Evolutionary conservation across 2,797 vertebrate genomes (phyloP).

Genomic region (Spea hammondii): DNA sequence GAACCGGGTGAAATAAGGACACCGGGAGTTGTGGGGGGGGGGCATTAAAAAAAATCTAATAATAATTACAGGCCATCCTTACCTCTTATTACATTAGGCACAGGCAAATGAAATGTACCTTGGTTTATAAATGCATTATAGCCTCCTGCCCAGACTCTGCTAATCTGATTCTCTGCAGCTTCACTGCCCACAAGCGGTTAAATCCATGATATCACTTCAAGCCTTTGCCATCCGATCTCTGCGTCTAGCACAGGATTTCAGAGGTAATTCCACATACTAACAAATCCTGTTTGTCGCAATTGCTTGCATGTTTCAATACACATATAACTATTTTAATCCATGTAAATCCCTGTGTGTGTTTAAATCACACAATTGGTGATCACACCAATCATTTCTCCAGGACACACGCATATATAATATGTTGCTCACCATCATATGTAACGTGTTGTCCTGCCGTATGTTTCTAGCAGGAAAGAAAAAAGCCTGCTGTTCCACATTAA

Average conservation of each 20-base stretch:
- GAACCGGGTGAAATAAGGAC: not conserved
- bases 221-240: not conserved
- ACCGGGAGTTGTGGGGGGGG: not conserved
- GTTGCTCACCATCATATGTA: too few species aligned
- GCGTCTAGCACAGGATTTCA: not conserved
- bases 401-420: too few species aligned
- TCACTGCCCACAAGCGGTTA: constrained; percentile 8
- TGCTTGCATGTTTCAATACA: too few species aligned
- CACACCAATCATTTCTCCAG: too few species aligned
- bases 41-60: not conserved
- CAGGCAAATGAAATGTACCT: constrained; percentile 37
- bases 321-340: too few species aligned
- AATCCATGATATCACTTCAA: constrained; percentile 20
- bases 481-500: too few species aligned
- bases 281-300: too few species aligned
- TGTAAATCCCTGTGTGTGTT: too few species aligned
- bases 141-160: constrained; percentile 18
- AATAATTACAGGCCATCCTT: not conserved
- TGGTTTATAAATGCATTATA: constrained; percentile 21
- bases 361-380: too few species aligned
- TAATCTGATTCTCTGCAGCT: constrained; percentile 8
- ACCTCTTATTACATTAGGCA: constrained; percentile 11
- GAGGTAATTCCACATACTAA: too few species aligned
- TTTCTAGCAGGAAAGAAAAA: too few species aligned
- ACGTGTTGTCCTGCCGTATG: too few species aligned